Evolutionary conservation across 2,113 vertebrate genomes (phyloP).

Genomic region (Recurvirostra avosetta): DNA sequence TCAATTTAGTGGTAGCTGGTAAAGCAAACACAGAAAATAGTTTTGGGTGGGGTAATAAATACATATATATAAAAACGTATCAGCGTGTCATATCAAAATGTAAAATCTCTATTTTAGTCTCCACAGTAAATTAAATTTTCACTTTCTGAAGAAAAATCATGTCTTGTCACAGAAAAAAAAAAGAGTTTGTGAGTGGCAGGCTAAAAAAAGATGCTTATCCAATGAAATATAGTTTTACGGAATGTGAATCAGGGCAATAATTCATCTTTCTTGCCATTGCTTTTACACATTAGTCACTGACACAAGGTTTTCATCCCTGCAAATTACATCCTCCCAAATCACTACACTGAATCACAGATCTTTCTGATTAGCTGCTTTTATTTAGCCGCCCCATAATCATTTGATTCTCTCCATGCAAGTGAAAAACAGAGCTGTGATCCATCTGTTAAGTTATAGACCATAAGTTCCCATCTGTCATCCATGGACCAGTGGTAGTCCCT

Average conservation of each 20-base stretch:
- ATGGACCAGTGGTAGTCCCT: conserved; percentile 1
- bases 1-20: background rate
- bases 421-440: conserved; percentile 35
- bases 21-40: background rate
- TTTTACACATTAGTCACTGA: conserved; percentile 19
- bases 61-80: background rate
- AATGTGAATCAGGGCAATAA: background rate
- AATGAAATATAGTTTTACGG: background rate
- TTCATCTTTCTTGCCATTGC: background rate
- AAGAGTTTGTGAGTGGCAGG: background rate
- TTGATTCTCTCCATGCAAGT: conserved; percentile 31
- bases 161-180: background rate
- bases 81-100: background rate
- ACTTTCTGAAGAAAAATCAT: background rate
- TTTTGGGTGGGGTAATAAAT: background rate
- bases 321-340: background rate
- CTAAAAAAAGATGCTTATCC: background rate
- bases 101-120: background rate
- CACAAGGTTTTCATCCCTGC: background rate
- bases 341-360: background rate
- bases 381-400: background rate
- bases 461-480: conserved; percentile 61
- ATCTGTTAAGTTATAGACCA: conserved; percentile 61
- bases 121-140: background rate
- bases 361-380: background rate